phyloP scores from a whole-genome alignment of 2,888 invertebrate genomes.

The Campaea margaritaria region DNA sequence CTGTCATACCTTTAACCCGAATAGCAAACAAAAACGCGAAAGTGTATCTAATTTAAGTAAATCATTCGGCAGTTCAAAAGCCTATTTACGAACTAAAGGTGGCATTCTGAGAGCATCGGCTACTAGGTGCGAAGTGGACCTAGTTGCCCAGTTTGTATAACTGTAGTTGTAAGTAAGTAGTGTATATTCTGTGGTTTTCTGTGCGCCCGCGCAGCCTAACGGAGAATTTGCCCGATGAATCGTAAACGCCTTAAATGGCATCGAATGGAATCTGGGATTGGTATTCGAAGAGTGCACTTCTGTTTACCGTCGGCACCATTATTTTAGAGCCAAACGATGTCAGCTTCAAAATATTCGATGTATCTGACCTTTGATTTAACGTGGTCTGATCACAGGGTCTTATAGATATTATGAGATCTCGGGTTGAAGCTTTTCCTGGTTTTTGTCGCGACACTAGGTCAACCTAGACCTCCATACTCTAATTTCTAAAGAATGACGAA shows the following conservation, averaged over 20 bases:
- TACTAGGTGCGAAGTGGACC: slow-evolving; percentile 41
- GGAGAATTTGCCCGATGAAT: slow-evolving; percentile 37
- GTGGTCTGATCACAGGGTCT: no score
- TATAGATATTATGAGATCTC: no score
- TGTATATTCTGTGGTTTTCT: slow-evolving; percentile 25
- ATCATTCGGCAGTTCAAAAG: slow-evolving; percentile 48
- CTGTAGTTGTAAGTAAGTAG: slow-evolving; percentile 33
- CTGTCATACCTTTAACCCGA: slow-evolving; percentile 19
- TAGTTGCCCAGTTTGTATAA: slow-evolving; percentile 45
- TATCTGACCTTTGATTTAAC: no score
- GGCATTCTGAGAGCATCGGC: slow-evolving; percentile 45
- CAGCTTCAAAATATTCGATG: background rate
- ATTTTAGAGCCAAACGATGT: background rate
- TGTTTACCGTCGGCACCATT: background rate
- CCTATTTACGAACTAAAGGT: slow-evolving; percentile 55
- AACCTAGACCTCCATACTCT: no score
- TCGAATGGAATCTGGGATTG: slow-evolving; percentile 20
- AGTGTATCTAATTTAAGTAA: slow-evolving; percentile 39
- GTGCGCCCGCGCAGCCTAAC: slow-evolving; percentile 27
- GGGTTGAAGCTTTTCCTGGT: no score
- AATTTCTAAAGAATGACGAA: no score
- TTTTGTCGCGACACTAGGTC: no score
- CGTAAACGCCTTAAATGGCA: slow-evolving; percentile 31
- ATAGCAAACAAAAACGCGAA: slow-evolving; percentile 32
- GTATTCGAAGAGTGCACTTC: slow-evolving; percentile 13